These are phyloP conservation scores for Hapalemur alaotrensis DNA, from an alignment of 2,797 vertebrate genomes.

Conservation along the genomic window DNA sequence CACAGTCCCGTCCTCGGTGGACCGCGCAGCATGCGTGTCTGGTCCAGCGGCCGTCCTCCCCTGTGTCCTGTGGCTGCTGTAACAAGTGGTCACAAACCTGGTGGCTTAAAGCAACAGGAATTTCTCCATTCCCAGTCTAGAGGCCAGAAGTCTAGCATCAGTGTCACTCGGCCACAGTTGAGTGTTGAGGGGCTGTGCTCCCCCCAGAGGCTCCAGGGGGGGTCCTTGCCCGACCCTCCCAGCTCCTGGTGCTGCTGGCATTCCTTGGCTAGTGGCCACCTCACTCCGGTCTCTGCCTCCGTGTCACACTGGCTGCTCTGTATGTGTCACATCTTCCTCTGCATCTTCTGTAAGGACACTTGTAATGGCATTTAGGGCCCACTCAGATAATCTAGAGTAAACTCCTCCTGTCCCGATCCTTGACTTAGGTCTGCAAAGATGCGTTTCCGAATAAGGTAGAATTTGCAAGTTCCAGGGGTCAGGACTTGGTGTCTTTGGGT, in stretches of 20 bases:
- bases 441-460: not conserved
- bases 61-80: not conserved
- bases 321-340: not conserved
- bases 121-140: fast-evolving
- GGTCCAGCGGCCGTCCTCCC: not conserved
- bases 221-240: not conserved
- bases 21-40: fast-evolving
- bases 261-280: fast-evolving
- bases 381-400: not conserved
- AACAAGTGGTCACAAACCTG: too few relatives aligned
- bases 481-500: not conserved
- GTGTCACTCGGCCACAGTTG: fast-evolving
- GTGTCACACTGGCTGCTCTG: not conserved
- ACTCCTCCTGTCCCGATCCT: not conserved
- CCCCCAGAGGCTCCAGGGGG: not conserved
- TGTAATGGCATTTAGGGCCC: not conserved
- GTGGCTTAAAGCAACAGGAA: not conserved
- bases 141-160: too few relatives aligned
- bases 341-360: not conserved
- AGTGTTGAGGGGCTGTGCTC: fast-evolving
- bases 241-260: too few relatives aligned
- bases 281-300: not conserved
- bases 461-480: not conserved
- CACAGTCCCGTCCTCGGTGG: not conserved
- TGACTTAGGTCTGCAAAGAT: too few relatives aligned